A percentile compares a stretch with the other conserved stretches of the same genome.
Evolutionary conservation across 2,888 invertebrate genomes (phyloP).

Genomic region (Pomacea canaliculata): DNA sequence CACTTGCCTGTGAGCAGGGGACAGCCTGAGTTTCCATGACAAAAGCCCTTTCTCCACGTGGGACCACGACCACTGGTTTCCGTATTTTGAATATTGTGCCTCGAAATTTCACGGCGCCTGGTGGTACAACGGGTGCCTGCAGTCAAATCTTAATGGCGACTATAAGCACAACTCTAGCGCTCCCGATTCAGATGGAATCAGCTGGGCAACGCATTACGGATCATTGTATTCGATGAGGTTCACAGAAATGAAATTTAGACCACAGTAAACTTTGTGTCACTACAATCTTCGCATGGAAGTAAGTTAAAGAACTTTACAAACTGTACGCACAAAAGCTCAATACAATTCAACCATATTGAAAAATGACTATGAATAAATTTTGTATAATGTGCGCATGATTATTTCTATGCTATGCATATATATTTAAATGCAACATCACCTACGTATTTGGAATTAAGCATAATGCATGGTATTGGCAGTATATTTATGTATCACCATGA

Average conservation of each 20-base stretch:
- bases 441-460: too few species aligned
- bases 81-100: neutral
- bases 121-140: conserved; percentile 1
- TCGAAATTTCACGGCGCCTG: conserved; percentile 1
- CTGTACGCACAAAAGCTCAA: too few species aligned
- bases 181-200: neutral
- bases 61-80: neutral
- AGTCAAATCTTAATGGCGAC: neutral
- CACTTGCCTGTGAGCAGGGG: neutral
- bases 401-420: too few species aligned
- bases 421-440: too few species aligned
- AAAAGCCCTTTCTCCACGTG: neutral
- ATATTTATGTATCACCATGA: too few species aligned
- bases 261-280: neutral
- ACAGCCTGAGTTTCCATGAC: conserved; percentile 6
- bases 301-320: too few species aligned
- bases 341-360: too few species aligned
- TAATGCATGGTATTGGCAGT: too few species aligned
- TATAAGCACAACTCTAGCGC: conserved; percentile 7
- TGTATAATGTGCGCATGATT: too few species aligned
- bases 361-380: too few species aligned
- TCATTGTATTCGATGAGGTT: neutral
- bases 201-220: neutral
- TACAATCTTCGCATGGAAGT: too few species aligned
- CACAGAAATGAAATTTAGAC: conserved; percentile 5